Percentiles rank a stretch among this genome's conserved stretches.
Conservation (phyloP, 2,888 invertebrate species). For the Stenotaenia linearis region DNA sequence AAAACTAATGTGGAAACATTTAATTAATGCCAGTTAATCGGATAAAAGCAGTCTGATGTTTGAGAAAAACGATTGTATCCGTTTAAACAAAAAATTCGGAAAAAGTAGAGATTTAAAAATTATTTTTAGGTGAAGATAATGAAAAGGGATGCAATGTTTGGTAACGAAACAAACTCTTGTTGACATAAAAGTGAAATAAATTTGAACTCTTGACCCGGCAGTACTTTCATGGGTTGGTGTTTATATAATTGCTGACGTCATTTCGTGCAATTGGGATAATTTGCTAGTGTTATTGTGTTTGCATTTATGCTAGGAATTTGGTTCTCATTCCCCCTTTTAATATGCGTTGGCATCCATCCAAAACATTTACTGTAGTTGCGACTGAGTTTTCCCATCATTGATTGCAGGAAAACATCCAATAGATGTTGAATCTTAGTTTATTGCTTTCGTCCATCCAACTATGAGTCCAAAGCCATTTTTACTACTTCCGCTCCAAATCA, state of each 20-base stretch:
- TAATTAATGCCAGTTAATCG: too few species aligned
- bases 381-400: slow-evolving; percentile 19
- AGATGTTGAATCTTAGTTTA: slow-evolving; percentile 14
- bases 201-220: not conserved
- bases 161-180: not conserved
- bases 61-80: too few species aligned
- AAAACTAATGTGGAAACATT: too few species aligned
- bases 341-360: slow-evolving; percentile 15
- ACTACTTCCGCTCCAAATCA: slow-evolving; percentile 12
- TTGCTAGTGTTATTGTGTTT: slow-evolving; percentile 23
- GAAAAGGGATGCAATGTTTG: not conserved
- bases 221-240: not conserved
- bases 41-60: too few species aligned
- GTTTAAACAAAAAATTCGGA: not conserved
- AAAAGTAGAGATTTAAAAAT: too few species aligned
- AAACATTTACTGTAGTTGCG: slow-evolving; percentile 11
- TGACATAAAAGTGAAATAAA: not conserved
- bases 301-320: slow-evolving; percentile 21
- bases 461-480: slow-evolving; percentile 1
- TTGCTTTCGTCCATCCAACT: slow-evolving; percentile 5
- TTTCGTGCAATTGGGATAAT: slow-evolving; percentile 7
- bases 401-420: slow-evolving; percentile 13
- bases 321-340: slow-evolving; percentile 24
- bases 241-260: slow-evolving; percentile 12
- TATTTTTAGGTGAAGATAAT: not conserved